Evolutionary conservation across 2,113 vertebrate species (phyloP).

Genomic region (Turnix velox): DNA sequence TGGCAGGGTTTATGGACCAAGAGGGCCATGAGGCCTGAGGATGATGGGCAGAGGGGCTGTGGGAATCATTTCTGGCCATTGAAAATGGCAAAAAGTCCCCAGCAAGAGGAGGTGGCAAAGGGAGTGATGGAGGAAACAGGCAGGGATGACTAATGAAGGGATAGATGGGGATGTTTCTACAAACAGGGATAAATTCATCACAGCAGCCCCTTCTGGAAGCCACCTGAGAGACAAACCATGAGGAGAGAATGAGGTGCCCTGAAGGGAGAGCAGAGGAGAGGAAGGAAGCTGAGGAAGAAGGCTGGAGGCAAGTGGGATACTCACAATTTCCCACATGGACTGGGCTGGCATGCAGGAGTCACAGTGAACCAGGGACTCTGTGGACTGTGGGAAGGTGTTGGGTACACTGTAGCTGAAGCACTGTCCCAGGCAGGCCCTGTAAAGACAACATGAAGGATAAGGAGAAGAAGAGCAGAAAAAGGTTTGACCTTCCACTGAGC

Average conservation of each 20-base stretch:
- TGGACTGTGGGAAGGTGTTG: constrained; percentile 98
- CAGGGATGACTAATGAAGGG: neutral
- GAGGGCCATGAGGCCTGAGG: neutral
- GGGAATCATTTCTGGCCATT: neutral
- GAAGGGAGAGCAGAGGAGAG: neutral
- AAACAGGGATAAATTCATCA: neutral
- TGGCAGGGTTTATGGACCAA: neutral
- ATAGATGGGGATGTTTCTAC: neutral
- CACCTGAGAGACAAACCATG: neutral
- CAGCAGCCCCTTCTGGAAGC: neutral
- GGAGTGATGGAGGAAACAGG: neutral
- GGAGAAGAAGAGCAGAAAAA: neutral
- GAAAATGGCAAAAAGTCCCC: neutral
- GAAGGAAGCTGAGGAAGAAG: too few relatives aligned
- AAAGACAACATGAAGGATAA: neutral
- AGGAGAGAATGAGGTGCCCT: neutral
- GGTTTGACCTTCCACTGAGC: accelerated
- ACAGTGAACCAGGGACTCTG: constrained; percentile 96
- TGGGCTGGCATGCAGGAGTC: constrained; percentile 98
- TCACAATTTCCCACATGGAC: constrained; percentile 98
- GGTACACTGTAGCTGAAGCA: constrained; percentile 99
- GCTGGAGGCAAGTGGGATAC: too few relatives aligned
- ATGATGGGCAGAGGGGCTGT: neutral
- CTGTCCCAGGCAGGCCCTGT: constrained; percentile 95
- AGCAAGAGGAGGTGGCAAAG: neutral